Base-by-base conservation (phyloP, 53 echinoderm and acorn worm species). In the Patiria pectinifera region DNA sequence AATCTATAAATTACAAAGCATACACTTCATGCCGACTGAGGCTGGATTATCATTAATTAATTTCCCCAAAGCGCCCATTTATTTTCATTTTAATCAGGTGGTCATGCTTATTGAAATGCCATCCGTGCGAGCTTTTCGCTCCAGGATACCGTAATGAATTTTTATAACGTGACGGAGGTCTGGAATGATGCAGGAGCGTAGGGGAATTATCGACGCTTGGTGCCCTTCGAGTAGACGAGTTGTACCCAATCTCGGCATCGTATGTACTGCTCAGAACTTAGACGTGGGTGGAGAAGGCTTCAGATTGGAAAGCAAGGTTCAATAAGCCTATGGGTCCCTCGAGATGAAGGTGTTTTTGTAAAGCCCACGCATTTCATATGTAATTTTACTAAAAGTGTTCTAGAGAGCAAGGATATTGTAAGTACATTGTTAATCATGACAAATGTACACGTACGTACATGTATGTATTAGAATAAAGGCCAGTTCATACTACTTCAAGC, bases 11-110 rank as follows among this genome's bases (percentile, higher is more conserved):
- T 8, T 53, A 25, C 25, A n/a, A 83, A 59, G 60, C 35, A 62
- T 21, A 13, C 83, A 59, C 83, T n/a, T 12, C 25, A 60, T 11
- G 35, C 3, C 59, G 26, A 26, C 14, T 44, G 45, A 7, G 19
- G 19, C 18, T 69, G 8, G 71, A 85, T 85, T n/a, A 85, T 85
- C 16, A 70, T 69, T 85, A 85, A 69, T 71, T 85, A 48, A 85
- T 85, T 66, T 46, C 44, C 46, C 53, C 53, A 72, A 74, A 46
- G 49, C 49, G 86, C 58, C 75, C 4, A n/a, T 77, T 87, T 87
- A 35, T 58, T 82, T 82, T 59, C 82, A 58, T 82, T 82, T 35
- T 58, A 58, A 58, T 82, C 23, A 21, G 21, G 59, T 23, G 59
- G 49, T 58, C 16, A 82, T 81, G 19, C 45, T 45, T 43, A 47